phyloP scores from a whole-genome alignment of 2,888 invertebrate genomes.

The Dynastes tityus region DNA sequence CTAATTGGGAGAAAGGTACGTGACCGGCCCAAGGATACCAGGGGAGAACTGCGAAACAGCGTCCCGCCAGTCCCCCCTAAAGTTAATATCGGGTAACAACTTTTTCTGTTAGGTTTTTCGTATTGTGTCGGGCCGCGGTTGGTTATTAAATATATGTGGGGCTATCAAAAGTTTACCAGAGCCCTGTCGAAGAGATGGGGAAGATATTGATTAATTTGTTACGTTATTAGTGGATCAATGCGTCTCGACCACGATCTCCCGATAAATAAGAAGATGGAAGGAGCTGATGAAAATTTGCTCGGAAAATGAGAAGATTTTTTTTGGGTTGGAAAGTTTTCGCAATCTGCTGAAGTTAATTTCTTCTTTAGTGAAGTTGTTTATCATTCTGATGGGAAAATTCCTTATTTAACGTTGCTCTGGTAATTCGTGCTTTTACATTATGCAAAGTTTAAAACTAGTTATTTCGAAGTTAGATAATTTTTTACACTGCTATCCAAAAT shows the following conservation, averaged over 20 bases:
- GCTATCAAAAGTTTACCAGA: conserved; percentile 31
- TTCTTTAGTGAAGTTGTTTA: too few species aligned
- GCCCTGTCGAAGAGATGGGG: neutral
- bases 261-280: conserved; percentile 15
- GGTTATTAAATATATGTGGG: conserved; percentile 32
- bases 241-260: neutral
- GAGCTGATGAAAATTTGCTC: neutral
- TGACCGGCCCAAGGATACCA: conserved; percentile 21
- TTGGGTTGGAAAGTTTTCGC: neutral
- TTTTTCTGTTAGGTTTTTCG: conserved; percentile 44
- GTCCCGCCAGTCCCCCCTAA: neutral
- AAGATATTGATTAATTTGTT: conserved; percentile 37
- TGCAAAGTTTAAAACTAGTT: too few species aligned
- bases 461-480: too few species aligned
- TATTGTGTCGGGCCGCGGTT: conserved; percentile 1
- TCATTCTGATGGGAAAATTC: too few species aligned
- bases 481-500: too few species aligned
- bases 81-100: conserved; percentile 42
- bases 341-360: neutral
- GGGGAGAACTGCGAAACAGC: conserved; percentile 13
- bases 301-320: conserved; percentile 6
- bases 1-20: conserved; percentile 49
- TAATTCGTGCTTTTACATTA: too few species aligned
- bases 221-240: conserved; percentile 16
- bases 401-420: too few species aligned